phyloP scores from a whole-genome alignment of 2,113 vertebrate genomes.

The Romanogobio albipinnatus region DNA sequence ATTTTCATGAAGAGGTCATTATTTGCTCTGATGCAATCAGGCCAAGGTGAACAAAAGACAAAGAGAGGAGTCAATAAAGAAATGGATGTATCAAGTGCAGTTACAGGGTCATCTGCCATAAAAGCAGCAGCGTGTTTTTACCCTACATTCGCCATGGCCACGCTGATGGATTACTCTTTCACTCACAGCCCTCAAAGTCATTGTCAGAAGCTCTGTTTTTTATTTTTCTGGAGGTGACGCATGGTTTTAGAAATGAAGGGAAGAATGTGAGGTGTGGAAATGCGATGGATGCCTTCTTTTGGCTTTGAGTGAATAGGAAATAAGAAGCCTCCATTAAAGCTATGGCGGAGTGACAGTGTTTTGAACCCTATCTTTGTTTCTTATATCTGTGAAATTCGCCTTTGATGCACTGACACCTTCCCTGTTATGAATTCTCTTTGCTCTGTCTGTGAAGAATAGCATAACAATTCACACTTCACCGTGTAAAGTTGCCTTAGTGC shows the following conservation, averaged over 20 bases:
- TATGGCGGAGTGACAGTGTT: slow-evolving; percentile 60
- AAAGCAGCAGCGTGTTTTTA: slow-evolving; percentile 10
- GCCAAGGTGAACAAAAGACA: slow-evolving; percentile 54
- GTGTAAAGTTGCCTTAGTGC: slow-evolving; percentile 57
- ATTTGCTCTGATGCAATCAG: slow-evolving; percentile 53
- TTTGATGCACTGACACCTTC: slow-evolving; percentile 76
- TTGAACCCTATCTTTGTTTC: slow-evolving; percentile 73
- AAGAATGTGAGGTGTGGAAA: slow-evolving; percentile 50
- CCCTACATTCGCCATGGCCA: background rate
- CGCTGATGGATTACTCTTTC: slow-evolving; percentile 27
- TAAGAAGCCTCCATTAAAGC: slow-evolving; percentile 59
- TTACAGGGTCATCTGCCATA: slow-evolving; percentile 12
- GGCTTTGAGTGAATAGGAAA: slow-evolving; percentile 55
- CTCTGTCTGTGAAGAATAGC: slow-evolving; percentile 65
- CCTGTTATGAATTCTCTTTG: slow-evolving; percentile 74
- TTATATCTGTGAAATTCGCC: slow-evolving; percentile 71
- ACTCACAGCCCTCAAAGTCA: slow-evolving; percentile 26
- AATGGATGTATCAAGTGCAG: slow-evolving; percentile 20
- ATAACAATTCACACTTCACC: slow-evolving; percentile 60
- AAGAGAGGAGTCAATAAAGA: slow-evolving; percentile 39
- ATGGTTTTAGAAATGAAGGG: slow-evolving; percentile 39
- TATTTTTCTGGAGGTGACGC: slow-evolving; percentile 31
- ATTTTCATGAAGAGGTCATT: slow-evolving; percentile 53
- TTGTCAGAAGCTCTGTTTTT: slow-evolving; percentile 12
- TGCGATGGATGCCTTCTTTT: slow-evolving; percentile 24